Percentiles rank a stretch among this genome's conserved stretches.
Evolutionary conservation across 2,797 vertebrate genomes (phyloP).

Genomic region (Moxostoma hubbsi): DNA sequence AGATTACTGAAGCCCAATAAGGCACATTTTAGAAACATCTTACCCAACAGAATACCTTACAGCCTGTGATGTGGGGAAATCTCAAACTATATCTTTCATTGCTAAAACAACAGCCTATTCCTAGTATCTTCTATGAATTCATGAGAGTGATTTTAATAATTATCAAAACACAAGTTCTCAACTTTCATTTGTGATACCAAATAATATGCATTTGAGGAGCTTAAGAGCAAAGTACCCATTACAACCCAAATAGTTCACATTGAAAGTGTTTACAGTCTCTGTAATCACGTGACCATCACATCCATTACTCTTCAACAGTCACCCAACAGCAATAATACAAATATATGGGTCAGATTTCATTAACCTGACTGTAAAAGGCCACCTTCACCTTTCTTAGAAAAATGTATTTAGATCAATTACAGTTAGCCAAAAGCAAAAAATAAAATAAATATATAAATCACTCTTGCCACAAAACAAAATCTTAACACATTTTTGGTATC

Average conservation of each 20-base stretch:
- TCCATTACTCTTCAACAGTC: too few species aligned
- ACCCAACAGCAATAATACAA: background rate
- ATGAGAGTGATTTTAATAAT: background rate
- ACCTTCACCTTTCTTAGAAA: background rate
- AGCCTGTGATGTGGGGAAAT: constrained; percentile 11
- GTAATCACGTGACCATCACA: too few species aligned
- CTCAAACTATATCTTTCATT: background rate
- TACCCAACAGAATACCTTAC: constrained; percentile 13
- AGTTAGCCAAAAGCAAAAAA: background rate
- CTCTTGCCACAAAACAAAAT: background rate
- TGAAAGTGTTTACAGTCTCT: too few species aligned
- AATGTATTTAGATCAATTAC: background rate
- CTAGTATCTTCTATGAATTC: constrained; percentile 15
- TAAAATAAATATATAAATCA: background rate
- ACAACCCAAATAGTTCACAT: background rate
- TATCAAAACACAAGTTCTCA: constrained; percentile 39
- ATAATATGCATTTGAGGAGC: background rate
- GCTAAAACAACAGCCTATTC: constrained; percentile 1
- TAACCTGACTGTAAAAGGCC: background rate
- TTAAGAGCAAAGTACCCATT: background rate
- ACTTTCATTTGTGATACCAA: background rate
- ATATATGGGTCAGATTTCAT: background rate
- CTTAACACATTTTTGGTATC: constrained; percentile 22
- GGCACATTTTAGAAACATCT: constrained; percentile 9
- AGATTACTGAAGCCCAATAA: constrained; percentile 32